Evolutionary conservation across 2,797 vertebrate species (phyloP).

Genomic region (Denticeps clupeoides): DNA sequence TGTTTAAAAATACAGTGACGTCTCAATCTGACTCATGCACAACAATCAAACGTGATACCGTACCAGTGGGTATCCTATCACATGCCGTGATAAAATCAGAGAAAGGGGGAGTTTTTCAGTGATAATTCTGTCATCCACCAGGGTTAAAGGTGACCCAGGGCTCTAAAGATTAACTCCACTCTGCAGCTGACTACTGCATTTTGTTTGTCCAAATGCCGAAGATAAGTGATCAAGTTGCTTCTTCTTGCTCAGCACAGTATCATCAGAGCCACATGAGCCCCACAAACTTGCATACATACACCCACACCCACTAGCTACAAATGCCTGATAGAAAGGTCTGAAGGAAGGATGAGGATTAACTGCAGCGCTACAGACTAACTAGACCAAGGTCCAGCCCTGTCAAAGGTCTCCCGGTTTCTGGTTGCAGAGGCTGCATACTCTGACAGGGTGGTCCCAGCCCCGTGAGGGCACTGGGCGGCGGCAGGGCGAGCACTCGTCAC

Average conservation of each 20-base stretch:
- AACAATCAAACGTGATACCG: background rate
- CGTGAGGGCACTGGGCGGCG: constrained; percentile 85
- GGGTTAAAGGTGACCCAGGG: too few relatives aligned
- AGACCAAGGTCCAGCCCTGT: background rate
- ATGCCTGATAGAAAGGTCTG: background rate
- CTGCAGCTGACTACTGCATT: too few relatives aligned
- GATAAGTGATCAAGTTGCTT: too few relatives aligned
- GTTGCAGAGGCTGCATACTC: constrained; percentile 84
- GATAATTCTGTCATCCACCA: background rate
- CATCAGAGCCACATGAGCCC: too few relatives aligned
- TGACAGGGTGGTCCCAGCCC: constrained; percentile 95
- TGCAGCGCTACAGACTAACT: background rate
- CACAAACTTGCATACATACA: too few relatives aligned
- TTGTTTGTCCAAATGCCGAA: too few relatives aligned
- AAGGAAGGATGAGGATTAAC: background rate
- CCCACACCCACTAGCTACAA: too few relatives aligned
- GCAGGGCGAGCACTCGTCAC: constrained; percentile 82
- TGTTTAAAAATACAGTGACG: background rate
- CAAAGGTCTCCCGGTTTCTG: constrained; percentile 91
- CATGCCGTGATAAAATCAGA: background rate
- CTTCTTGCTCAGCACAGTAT: too few relatives aligned
- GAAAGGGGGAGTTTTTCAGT: background rate
- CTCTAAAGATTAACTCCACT: too few relatives aligned
- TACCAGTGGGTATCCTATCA: background rate
- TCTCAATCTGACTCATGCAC: background rate